A percentile compares a stretch with the other conserved stretches of the same genome.
phyloP scores from a whole-genome alignment of 2,797 vertebrate genomes.

The Echeneis naucrates region DNA sequence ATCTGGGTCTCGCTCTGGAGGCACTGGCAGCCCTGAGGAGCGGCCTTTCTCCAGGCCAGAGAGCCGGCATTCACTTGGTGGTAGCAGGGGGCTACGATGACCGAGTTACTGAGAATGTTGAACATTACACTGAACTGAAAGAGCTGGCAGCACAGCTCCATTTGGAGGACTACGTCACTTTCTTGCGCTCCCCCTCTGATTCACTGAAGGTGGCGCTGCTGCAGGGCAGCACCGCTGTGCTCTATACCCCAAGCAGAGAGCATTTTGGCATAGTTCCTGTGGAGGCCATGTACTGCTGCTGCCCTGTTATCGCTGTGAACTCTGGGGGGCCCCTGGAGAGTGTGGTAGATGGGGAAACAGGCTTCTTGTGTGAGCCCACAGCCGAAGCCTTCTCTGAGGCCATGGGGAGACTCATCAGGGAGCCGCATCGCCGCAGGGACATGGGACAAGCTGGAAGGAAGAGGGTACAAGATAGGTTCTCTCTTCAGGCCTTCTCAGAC shows the following conservation, averaged over 20 bases:
- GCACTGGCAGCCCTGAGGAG: conserved; percentile 85
- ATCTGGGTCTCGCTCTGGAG: conserved; percentile 88
- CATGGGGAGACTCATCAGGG: conserved; percentile 89
- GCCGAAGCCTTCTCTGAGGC: conserved; percentile 89
- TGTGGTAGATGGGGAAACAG: conserved; percentile 88
- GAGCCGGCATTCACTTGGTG: conserved; percentile 89
- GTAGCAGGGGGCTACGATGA: conserved; percentile 96
- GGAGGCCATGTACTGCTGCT: conserved; percentile 95
- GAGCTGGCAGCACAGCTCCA: conserved; percentile 80
- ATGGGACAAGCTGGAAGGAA: conserved; percentile 93
- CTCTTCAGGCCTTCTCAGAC: conserved; percentile 91
- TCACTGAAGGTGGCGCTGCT: conserved; percentile 91
- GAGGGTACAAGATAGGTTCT: conserved; percentile 92
- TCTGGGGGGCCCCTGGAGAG: conserved; percentile 97
- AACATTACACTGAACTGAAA: conserved; percentile 91
- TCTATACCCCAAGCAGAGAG: conserved; percentile 97
- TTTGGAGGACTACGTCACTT: conserved; percentile 88
- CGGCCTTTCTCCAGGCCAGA: conserved; percentile 78
- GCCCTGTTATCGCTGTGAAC: conserved; percentile 94
- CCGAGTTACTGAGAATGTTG: conserved; percentile 92
- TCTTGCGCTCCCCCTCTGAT: conserved; percentile 94
- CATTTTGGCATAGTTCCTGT: conserved; percentile 98
- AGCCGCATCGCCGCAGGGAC: conserved; percentile 86
- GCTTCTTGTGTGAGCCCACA: conserved; percentile 91
- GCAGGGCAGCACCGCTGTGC: conserved; percentile 85